A percentile compares a stretch with the other conserved stretches of the same genome.
Conservation (phyloP, 2,888 invertebrate genomes). For the Latrodectus elegans region DNA sequence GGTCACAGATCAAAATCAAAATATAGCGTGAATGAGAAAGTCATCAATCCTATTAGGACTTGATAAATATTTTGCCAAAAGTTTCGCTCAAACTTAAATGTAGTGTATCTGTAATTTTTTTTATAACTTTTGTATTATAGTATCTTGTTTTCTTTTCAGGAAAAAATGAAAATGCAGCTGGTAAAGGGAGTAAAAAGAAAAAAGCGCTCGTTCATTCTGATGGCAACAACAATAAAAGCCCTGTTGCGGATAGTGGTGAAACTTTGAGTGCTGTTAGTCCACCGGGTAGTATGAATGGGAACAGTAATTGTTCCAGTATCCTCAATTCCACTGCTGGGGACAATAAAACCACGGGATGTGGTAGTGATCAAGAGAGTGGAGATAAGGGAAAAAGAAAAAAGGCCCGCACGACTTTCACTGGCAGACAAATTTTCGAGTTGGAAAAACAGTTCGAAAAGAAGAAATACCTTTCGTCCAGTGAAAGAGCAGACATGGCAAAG, state of each 20-base stretch:
- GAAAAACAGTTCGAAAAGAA: conserved; percentile 96
- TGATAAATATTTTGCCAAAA: too few species aligned
- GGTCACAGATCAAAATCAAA: too few species aligned
- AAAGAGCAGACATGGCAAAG: conserved; percentile 95
- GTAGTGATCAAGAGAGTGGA: conserved; percentile 57
- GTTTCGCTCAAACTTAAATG: too few species aligned
- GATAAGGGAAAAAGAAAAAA: conserved; percentile 78
- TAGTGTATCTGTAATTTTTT: too few species aligned
- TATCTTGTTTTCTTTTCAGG: conserved; percentile 35
- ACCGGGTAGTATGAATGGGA: conserved; percentile 50
- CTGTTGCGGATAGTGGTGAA: conserved; percentile 11
- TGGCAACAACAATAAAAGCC: conserved; percentile 62
- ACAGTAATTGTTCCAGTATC: conserved; percentile 54
- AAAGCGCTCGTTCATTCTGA: conserved; percentile 39
- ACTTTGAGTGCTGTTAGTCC: conserved; percentile 31
- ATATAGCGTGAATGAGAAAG: too few species aligned
- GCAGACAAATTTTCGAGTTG: conserved; percentile 95
- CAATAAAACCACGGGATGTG: conserved; percentile 38
- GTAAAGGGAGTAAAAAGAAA: conserved; percentile 55
- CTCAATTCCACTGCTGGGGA: conserved; percentile 45
- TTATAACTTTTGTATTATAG: too few species aligned
- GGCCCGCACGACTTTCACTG: conserved; percentile 95
- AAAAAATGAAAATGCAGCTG: conserved; percentile 33
- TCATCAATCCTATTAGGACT: too few species aligned
- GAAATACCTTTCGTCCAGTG: conserved; percentile 95